phyloP scores from a whole-genome alignment of 2,888 invertebrate genomes.

The Zeuzera pyrina region DNA sequence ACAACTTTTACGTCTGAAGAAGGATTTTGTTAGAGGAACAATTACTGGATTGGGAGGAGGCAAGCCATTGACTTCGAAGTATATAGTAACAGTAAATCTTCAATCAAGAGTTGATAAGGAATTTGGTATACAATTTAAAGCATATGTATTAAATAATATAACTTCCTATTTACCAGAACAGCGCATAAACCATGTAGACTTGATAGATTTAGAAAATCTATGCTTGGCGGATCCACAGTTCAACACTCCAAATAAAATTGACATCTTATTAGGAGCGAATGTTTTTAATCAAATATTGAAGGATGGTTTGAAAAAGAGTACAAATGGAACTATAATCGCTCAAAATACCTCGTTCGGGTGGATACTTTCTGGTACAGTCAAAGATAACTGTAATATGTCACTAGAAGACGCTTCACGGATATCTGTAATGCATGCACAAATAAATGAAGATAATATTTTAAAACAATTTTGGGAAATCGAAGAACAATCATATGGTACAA shows the following conservation, averaged over 20 bases:
- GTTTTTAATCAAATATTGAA: constrained; percentile 6
- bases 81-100: constrained; percentile 12
- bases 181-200: constrained; percentile 2
- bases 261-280: constrained; percentile 9
- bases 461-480: constrained; percentile 16
- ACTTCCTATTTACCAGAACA: constrained; percentile 9
- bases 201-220: constrained; percentile 3
- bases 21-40: constrained; percentile 9
- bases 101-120: constrained; percentile 9
- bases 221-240: constrained; percentile 9
- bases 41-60: constrained; percentile 14
- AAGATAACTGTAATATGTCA: background rate
- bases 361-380: constrained; percentile 13
- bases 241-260: constrained; percentile 8
- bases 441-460: constrained; percentile 9
- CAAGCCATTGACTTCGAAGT: constrained; percentile 5
- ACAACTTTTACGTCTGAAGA: constrained; percentile 15
- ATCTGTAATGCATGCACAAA: constrained; percentile 4
- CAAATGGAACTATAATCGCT: constrained; percentile 10
- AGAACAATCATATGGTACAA: constrained; percentile 3
- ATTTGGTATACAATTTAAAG: constrained; percentile 10
- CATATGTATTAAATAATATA: constrained; percentile 13
- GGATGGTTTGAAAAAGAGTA: constrained; percentile 6
- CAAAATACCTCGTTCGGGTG: constrained; percentile 16
- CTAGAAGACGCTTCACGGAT: background rate